Base-by-base conservation (phyloP, 1,140 invertebrate genomes). In the Rhizoglyphus robini region DNA sequence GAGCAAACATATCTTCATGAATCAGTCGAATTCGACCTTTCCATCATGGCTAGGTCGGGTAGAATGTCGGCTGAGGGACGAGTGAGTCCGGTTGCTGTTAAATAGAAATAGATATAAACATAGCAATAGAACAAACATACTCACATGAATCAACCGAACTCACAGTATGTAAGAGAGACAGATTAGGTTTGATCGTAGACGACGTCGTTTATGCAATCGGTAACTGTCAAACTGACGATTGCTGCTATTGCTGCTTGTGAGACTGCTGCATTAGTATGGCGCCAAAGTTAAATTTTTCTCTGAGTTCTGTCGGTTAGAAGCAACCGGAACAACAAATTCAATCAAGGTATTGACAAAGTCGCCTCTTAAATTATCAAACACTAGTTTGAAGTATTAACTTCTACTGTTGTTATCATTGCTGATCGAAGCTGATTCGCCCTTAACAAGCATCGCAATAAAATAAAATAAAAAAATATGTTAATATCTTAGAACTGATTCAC, bases 341-440 rank as follows among this genome's bases (percentile, higher is more conserved):
- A 11, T 60, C 27, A 18, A 41, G 18, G 8, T 8, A 32, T 25
- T 32, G 51, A 23, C 23, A 23, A 46, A 23, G 41, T 23, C 23
- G 41, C 41, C 41, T 46, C 41, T 46, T 23, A 15, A 23, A 46
- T 46, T 46, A 46, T 46, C 41, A 46, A 15, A 46, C 41, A 46
- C 41, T 46, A 46, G 41, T 46, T 46, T 46, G 51, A 11, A 8
- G 51, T 32, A 54, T 32, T 25, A 54, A 20, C 51, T 46, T 46
- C 41, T 46, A 54, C 51, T 54, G 51, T 32, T 54, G 51, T 8
- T 54, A 54, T 5, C 23, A 20, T 5, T 54, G 51, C 8, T 54
- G 51, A 32, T 54, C 51, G 51, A 54, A 11, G 8, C 51, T 20
- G 51, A 54, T 54, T 54, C 51, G 51, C 23, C 31, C 51, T 54